A percentile compares a stretch with the other conserved stretches of the same genome.
Conservation (phyloP, 2,888 invertebrate species). For the Macrosoma leucophasiata region DNA sequence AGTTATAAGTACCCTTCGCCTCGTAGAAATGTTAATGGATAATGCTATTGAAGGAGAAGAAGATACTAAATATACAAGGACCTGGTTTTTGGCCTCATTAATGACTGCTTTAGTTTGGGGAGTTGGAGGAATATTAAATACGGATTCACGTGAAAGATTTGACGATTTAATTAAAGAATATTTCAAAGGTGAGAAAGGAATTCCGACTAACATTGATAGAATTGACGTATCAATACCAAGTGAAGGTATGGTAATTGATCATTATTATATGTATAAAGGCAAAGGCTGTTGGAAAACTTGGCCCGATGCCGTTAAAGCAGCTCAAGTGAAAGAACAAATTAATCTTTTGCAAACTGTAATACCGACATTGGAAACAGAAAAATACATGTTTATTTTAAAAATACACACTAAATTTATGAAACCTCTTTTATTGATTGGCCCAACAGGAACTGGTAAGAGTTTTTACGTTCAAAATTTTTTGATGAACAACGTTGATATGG, state of each 20-base stretch:
- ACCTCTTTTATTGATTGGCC: conserved; percentile 85
- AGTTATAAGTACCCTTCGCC: conserved; percentile 80
- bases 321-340: conserved; percentile 72
- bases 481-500: conserved; percentile 80
- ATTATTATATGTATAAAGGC: conserved; percentile 85
- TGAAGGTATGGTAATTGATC: conserved; percentile 88
- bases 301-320: conserved; percentile 81
- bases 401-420: conserved; percentile 82
- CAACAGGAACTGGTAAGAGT: conserved; percentile 92
- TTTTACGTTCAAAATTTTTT: conserved; percentile 84
- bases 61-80: conserved; percentile 79
- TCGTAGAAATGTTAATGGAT: conserved; percentile 86
- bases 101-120: conserved; percentile 89
- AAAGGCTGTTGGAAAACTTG: conserved; percentile 93
- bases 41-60: conserved; percentile 83
- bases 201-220: conserved; percentile 74
- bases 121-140: conserved; percentile 86
- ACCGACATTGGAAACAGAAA: conserved; percentile 90
- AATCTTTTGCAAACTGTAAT: conserved; percentile 84
- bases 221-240: conserved; percentile 84
- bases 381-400: conserved; percentile 84
- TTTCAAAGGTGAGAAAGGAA: conserved; percentile 59
- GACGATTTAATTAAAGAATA: conserved; percentile 78
- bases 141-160: conserved; percentile 80
- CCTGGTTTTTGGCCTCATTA: conserved; percentile 86